These are phyloP conservation scores for Caranx melampygus DNA, from an alignment of 2,113 vertebrate genomes.

Conservation along the genomic window DNA sequence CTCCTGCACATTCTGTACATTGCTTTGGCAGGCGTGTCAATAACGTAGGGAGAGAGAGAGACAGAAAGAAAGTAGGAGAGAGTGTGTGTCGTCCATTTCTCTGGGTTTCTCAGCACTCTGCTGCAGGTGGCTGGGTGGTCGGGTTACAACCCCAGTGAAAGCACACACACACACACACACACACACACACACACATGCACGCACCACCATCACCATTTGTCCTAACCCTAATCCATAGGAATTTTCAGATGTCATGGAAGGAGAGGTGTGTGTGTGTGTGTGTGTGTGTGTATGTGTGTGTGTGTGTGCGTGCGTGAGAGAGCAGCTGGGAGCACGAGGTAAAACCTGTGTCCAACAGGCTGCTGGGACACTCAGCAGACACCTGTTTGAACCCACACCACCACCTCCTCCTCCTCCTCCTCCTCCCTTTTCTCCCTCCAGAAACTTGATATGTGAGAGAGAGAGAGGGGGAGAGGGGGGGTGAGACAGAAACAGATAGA, in stretches of 20 bases:
- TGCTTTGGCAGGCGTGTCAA: not conserved
- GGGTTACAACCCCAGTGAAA: constrained; percentile 76
- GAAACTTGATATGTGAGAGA: constrained; percentile 65
- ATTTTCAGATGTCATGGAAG: constrained; percentile 80
- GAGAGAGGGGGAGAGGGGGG: not conserved
- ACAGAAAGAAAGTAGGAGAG: constrained; percentile 17
- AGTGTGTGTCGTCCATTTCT: constrained; percentile 19
- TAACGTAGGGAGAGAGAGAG: not conserved
- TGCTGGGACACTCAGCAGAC: constrained; percentile 80
- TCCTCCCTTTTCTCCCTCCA: not conserved
- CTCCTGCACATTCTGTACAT: constrained; percentile 13
- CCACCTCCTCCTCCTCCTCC: not conserved
- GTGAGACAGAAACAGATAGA: constrained; percentile 51
- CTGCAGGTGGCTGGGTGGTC: constrained; percentile 83
- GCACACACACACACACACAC: constrained; percentile 38
- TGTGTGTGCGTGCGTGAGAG: not conserved
- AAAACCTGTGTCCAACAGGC: constrained; percentile 77
- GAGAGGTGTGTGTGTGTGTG: constrained; percentile 29
- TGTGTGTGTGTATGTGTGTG: no score
- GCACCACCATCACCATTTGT: constrained; percentile 57
- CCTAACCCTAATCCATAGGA: constrained; percentile 77
- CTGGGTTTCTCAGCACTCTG: constrained; percentile 60
- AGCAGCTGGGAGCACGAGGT: constrained; percentile 73
- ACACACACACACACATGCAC: constrained; percentile 19
- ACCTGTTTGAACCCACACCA: constrained; percentile 65